These are phyloP conservation scores for Drosophila subobscura DNA, from an alignment of 1,140 invertebrate species.

Conservation along the genomic window DNA sequence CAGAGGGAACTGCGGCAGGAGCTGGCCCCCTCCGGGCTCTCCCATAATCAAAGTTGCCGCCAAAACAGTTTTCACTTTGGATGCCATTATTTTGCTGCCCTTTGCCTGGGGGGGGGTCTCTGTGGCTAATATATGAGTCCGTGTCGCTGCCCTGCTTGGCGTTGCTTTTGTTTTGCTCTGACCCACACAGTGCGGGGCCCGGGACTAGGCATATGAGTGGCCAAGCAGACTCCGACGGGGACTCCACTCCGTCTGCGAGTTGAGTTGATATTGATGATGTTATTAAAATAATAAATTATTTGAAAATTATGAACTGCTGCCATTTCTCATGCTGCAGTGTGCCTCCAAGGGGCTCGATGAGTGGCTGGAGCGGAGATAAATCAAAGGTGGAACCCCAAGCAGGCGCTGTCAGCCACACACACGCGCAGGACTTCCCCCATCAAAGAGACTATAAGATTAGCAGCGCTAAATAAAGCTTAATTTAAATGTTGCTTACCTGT, in stretches of 20 bases:
- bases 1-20: constrained; percentile 7
- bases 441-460: constrained; percentile 58
- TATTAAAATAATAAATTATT: constrained; percentile 83
- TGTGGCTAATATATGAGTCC: constrained; percentile 79
- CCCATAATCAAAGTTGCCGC: constrained; percentile 75
- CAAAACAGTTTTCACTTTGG: constrained; percentile 81
- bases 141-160: constrained; percentile 58
- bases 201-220: constrained; percentile 50
- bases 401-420: constrained; percentile 21
- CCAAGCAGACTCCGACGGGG: constrained; percentile 12
- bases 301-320: constrained; percentile 81
- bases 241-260: constrained; percentile 1
- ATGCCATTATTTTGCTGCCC: constrained; percentile 75
- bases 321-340: constrained; percentile 75
- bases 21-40: constrained; percentile 15
- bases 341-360: constrained; percentile 19
- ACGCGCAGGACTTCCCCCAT: constrained; percentile 4
- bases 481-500: constrained; percentile 87
- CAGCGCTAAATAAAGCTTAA: constrained; percentile 21
- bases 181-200: constrained; percentile 30
- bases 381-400: constrained; percentile 46
- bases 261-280: constrained; percentile 79
- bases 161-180: constrained; percentile 65
- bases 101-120: constrained; percentile 53
- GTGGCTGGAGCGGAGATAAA: constrained; percentile 50